Conservation (phyloP, 2,113 vertebrate genomes). For the Eidolon helvum region DNA sequence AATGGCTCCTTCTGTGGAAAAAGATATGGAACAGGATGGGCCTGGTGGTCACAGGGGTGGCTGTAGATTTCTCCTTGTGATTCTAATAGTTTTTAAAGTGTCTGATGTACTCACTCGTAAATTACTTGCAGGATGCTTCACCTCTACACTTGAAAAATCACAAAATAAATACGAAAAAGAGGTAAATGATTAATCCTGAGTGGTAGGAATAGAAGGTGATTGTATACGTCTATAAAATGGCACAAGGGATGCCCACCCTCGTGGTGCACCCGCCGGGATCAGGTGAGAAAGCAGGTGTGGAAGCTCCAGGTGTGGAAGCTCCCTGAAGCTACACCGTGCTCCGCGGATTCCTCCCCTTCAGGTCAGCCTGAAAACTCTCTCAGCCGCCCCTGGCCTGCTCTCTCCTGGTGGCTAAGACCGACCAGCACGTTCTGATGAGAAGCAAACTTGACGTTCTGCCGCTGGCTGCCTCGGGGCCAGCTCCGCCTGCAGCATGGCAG, state of each 20-base stretch:
- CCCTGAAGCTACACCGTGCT: neutral
- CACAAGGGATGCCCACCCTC: accelerated
- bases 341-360: neutral
- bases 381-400: neutral
- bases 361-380: neutral
- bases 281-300: accelerated
- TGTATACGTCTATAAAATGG: neutral
- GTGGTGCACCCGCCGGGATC: accelerated
- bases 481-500: neutral
- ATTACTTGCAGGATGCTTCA: neutral
- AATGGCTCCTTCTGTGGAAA: neutral
- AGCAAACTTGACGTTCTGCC: neutral
- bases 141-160: accelerated
- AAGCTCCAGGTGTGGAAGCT: too few species aligned
- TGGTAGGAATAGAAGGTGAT: neutral
- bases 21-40: neutral
- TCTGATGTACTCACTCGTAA: accelerated
- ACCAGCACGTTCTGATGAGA: neutral
- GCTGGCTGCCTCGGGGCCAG: slow-evolving; percentile 18
- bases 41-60: accelerated
- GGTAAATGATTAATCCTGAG: neutral
- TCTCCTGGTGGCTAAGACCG: neutral
- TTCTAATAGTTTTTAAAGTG: neutral
- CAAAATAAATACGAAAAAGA: neutral
- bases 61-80: too few species aligned